Base-by-base conservation (phyloP, 2,888 invertebrate species). In the Mylabris sibirica region DNA sequence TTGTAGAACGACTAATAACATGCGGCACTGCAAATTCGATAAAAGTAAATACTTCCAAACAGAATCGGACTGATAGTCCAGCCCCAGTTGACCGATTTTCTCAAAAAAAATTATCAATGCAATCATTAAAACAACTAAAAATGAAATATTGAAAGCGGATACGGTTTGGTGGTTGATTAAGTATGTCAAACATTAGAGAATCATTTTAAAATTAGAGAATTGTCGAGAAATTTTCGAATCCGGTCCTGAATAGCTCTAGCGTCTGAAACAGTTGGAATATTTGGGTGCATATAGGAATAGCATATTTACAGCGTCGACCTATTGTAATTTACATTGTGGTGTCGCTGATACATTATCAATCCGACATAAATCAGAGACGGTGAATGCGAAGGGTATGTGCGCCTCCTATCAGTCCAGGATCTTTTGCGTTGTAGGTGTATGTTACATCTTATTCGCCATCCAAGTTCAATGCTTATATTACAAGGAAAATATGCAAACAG, bases 291-390 rank as follows among this genome's bases (percentile, higher is more conserved):
- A 74, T 72, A 73, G 70, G 73, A 76, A 79, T 79, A 79, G 77
- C 81, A 81, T 84, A 83, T 84, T 84, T 84, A 84, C 84, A 84
- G 79, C 82, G 73, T 72, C 78, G 76, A 76, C 77, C 77, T 79
- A 80, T 83, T 83, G 84, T 84, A 84, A 83, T 84, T 84, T 81
- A 84, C 84, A 84, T 84, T 84, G 83, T 82, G 81, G 82, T 82
- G 82, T 82, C 75, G 80, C 81, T 81, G 84, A 84, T 84, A 78
- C 80, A 79, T 82, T 84, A 84, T 84, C 84, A 82, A 80, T 82
- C 78, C 74, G 71, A 72, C 78, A 84, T 84, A 84, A 84, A 84
- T 84, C 84, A 83, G 80, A 68, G 67, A 65, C 67, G 70, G 75
- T 75, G 79, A 79, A 79, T 79, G 80, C 80, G 77, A 75, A 77